phyloP scores from a whole-genome alignment of 2,113 vertebrate genomes.

The Siphamia tubifer region DNA sequence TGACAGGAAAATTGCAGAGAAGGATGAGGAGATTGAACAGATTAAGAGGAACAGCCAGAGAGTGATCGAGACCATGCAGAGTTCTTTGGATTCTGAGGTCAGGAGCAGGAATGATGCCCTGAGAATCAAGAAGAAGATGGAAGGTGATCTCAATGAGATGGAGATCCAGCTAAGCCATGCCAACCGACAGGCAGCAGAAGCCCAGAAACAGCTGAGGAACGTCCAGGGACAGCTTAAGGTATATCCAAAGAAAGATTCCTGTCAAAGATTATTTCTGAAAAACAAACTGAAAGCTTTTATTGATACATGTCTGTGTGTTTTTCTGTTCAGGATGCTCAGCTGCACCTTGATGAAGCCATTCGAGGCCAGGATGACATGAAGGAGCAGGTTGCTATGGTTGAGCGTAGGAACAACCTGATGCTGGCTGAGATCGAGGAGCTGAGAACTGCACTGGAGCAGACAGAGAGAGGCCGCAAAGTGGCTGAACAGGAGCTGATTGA shows the following conservation, averaged over 20 bases:
- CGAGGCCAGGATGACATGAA: slow-evolving; percentile 87
- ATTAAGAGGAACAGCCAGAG: slow-evolving; percentile 80
- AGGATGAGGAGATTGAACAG: slow-evolving; percentile 80
- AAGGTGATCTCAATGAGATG: slow-evolving; percentile 81
- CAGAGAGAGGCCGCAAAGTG: slow-evolving; percentile 85
- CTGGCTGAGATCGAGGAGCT: slow-evolving; percentile 88
- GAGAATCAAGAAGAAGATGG: slow-evolving; percentile 82
- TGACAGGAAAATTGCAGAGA: slow-evolving; percentile 76
- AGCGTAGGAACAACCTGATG: slow-evolving; percentile 88
- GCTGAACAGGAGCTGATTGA: slow-evolving; percentile 91
- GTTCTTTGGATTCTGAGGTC: slow-evolving; percentile 71
- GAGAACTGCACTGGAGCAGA: slow-evolving; percentile 86
- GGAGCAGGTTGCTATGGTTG: slow-evolving; percentile 88
- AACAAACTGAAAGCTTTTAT: background rate
- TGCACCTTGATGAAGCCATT: slow-evolving; percentile 87
- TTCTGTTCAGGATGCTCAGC: slow-evolving; percentile 80
- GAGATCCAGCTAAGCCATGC: slow-evolving; percentile 81
- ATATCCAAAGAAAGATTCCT: background rate
- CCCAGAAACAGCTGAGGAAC: slow-evolving; percentile 83
- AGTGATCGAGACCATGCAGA: slow-evolving; percentile 77
- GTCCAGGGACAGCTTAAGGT: slow-evolving; percentile 82
- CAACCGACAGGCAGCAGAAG: slow-evolving; percentile 78
- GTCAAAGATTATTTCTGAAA: background rate
- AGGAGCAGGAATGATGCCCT: slow-evolving; percentile 78
- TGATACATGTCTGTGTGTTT: background rate